phyloP scores from a whole-genome alignment of 2,797 vertebrate species.

The Lepus townsendii region DNA sequence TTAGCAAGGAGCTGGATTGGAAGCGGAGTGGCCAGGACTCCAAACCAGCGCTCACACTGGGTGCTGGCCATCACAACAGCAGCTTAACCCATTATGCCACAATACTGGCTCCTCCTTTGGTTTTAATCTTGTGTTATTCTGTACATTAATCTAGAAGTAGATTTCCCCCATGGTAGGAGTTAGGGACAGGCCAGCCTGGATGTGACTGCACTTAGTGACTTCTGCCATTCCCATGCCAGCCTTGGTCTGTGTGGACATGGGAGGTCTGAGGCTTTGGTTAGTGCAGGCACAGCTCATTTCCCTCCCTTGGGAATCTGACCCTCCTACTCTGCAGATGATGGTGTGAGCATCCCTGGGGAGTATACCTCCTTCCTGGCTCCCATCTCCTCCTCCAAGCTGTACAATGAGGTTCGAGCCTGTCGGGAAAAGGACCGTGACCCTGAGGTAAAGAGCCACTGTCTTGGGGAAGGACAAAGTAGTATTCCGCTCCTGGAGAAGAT shows the following conservation, averaged over 20 bases:
- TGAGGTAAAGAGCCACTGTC: constrained; percentile 87
- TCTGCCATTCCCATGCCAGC: neutral
- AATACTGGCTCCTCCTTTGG: neutral
- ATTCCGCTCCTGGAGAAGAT: constrained; percentile 26
- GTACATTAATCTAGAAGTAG: neutral
- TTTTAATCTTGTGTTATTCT: constrained; percentile 60
- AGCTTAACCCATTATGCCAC: too few relatives aligned
- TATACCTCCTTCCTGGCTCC: constrained; percentile 96
- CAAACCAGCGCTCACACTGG: too few relatives aligned
- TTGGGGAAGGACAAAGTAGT: neutral
- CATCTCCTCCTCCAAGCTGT: constrained; percentile 96
- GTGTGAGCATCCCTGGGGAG: constrained; percentile 95
- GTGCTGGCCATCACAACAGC: too few relatives aligned
- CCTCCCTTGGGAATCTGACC: neutral
- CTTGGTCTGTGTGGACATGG: neutral
- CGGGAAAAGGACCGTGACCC: constrained; percentile 96
- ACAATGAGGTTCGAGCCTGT: constrained; percentile 96
- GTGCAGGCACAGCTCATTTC: neutral
- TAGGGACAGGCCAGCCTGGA: neutral
- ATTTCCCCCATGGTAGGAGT: neutral
- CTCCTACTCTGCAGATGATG: constrained; percentile 87
- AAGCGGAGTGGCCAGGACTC: too few relatives aligned
- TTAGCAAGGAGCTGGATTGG: too few relatives aligned
- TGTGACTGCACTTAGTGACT: neutral
- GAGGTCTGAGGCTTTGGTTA: neutral